Evolutionary conservation across 2,888 invertebrate genomes (phyloP), one percentile per base, ranked within the genome.

Genomic region (Ectobius pallidus): DNA sequence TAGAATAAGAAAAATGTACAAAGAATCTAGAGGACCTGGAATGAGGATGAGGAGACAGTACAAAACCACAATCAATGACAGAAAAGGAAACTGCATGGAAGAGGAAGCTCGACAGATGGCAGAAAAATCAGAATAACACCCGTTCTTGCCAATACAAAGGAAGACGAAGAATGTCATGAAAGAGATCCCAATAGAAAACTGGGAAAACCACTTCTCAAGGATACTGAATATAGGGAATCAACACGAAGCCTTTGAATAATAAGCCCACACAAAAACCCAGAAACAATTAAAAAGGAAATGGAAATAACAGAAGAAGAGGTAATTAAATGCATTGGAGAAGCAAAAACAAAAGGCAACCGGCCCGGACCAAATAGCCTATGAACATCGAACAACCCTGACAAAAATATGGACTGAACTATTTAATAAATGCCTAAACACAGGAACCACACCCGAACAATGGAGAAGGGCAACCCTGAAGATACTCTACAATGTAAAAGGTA

Each of bases 381-480:
- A 52, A 20, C 52, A 52, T 22, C 6, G 20, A n/a, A 22, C n/a
- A 6, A 9, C 22, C 2, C 52, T 52, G 9, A 22, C 11, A n/a
- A 52, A 39, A 39, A 39, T 14, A 39, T 39, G 39, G 39, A 39
- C 39, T 6, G 39, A 39, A 52, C n/a, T 52, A 11, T n/a, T n/a
- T n/a, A n/a, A n/a, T n/a, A n/a, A n/a, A n/a, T n/a, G n/a, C n/a
- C n/a, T n/a, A n/a, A n/a, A 18, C 3, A 20, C 20, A 52, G 52
- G 3, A 3, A 52, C 52, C 6, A 18, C 9, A n/a, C 52, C 52
- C n/a, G 52, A 52, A 2, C 14, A 52, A 22, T 20, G 11, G 52
- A 52, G 52, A 52, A 39, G 39, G 39, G 39, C 39, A 39, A 39
- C 39, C 6, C 52, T 52, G 22, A 52, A 52, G 52, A 52, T 52